Conservation (phyloP, 2,797 vertebrate species). For the Halcyon chelicuti region DNA sequence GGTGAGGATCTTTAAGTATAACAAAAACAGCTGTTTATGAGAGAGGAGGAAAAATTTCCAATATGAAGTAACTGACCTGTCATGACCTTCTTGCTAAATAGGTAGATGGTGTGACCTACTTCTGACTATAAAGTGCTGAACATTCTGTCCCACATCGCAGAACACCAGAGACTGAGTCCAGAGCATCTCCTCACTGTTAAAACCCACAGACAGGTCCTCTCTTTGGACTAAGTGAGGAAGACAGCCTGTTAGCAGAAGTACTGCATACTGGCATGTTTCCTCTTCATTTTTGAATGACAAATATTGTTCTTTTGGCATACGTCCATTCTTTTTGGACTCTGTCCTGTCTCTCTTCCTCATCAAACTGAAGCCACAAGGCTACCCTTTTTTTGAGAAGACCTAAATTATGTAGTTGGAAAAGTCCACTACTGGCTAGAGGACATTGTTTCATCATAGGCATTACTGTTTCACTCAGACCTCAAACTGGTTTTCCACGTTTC, state of each 20-base stretch:
- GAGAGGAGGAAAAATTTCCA: background rate
- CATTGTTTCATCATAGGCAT: conserved; percentile 1
- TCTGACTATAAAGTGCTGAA: background rate
- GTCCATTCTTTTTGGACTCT: background rate
- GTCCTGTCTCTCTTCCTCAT: background rate
- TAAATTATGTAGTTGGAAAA: conserved; percentile 54
- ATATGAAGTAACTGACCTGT: background rate
- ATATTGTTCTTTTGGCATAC: background rate
- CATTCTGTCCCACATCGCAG: background rate
- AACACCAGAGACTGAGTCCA: background rate
- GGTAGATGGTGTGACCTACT: background rate
- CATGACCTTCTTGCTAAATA: background rate
- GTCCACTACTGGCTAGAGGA: conserved; percentile 18
- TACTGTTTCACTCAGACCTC: conserved; percentile 21
- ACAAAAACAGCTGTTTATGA: background rate
- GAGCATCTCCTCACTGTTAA: background rate
- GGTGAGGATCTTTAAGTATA: background rate
- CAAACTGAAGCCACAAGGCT: conserved; percentile 24
- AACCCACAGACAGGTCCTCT: background rate
- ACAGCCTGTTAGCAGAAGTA: background rate
- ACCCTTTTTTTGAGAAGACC: conserved; percentile 31
- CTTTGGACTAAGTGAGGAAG: background rate
- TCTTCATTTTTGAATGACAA: background rate
- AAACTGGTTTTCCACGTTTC: conserved; percentile 49
- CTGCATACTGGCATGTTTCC: background rate